These are phyloP conservation scores for Acrocephalus kingi DNA, from an alignment of 2,113 vertebrate genomes.

Conservation along the genomic window DNA sequence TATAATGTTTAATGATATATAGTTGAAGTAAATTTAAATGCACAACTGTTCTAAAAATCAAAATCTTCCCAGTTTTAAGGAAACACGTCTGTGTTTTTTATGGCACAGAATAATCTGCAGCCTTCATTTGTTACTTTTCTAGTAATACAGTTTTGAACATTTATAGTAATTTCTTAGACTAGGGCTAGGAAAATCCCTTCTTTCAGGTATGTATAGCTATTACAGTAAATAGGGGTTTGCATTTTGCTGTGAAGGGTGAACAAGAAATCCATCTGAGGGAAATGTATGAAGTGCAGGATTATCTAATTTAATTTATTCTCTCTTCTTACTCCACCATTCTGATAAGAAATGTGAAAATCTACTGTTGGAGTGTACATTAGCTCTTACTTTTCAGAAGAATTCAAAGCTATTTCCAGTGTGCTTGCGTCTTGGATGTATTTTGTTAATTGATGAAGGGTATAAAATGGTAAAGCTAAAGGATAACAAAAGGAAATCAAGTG, in stretches of 20 bases:
- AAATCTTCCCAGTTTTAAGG: background rate
- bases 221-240: background rate
- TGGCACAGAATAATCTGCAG: background rate
- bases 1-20: background rate
- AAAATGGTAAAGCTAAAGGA: background rate
- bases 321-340: background rate
- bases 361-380: background rate
- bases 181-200: background rate
- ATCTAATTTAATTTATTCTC: background rate
- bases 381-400: background rate
- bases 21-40: background rate
- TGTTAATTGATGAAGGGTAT: background rate
- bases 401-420: background rate
- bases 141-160: background rate
- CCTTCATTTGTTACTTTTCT: background rate
- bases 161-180: background rate
- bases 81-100: background rate
- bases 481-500: background rate
- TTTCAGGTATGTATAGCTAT: background rate
- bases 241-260: background rate
- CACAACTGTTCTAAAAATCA: background rate
- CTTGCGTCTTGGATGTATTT: background rate
- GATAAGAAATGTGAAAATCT: background rate
- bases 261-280: background rate
- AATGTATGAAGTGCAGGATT: background rate